Conservation (phyloP, 2,113 vertebrate genomes). For the Martes martes region DNA sequence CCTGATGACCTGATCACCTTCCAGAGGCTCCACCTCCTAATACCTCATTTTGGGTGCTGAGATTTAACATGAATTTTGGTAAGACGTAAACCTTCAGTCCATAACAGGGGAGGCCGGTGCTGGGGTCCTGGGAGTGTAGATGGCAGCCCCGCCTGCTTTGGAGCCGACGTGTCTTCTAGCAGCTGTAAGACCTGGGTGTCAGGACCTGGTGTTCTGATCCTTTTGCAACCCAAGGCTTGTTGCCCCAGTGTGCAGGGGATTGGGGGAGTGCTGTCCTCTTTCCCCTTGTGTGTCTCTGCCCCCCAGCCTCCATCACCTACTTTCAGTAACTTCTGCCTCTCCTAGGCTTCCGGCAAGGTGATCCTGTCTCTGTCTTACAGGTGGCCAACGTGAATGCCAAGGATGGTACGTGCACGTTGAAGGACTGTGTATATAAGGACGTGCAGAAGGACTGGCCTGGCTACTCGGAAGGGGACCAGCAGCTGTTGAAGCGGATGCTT, state of each 20-base stretch:
- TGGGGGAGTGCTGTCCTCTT: background rate
- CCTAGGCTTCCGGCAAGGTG: background rate
- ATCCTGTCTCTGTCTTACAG: constrained; percentile 76
- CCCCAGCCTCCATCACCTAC: no score
- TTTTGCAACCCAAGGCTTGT: background rate
- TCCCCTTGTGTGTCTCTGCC: background rate
- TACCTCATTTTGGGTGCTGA: background rate
- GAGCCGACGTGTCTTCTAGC: background rate
- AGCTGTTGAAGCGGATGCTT: constrained; percentile 93
- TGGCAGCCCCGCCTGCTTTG: background rate
- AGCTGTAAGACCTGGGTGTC: background rate
- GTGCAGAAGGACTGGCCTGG: constrained; percentile 97
- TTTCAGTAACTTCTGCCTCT: background rate
- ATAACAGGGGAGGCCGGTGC: background rate
- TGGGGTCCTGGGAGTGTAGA: background rate
- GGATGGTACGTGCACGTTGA: constrained; percentile 94
- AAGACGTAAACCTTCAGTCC: background rate
- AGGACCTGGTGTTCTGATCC: background rate
- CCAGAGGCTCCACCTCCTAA: background rate
- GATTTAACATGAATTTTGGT: background rate
- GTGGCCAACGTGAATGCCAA: constrained; percentile 92
- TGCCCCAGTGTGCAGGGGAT: background rate
- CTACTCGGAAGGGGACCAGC: constrained; percentile 96
- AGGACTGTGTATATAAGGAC: constrained; percentile 93
- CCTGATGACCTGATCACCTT: background rate